Conservation (phyloP, 2,113 vertebrate species). For the Oryzias javanicus region DNA sequence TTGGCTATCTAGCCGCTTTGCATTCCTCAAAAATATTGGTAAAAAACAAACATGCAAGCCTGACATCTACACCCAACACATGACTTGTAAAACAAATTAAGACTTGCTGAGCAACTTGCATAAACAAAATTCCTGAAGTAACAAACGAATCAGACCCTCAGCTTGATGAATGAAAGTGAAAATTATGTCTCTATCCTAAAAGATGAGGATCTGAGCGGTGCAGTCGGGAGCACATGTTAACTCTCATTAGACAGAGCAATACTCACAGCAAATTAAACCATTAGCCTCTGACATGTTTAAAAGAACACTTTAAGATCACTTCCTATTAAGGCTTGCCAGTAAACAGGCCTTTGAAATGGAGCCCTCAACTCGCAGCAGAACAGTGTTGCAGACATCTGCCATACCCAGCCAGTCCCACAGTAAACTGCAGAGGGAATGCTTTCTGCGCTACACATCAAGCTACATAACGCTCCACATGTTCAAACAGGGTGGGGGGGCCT, state of each 20-base stretch:
- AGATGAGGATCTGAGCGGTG: constrained; percentile 48
- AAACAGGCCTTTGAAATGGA: constrained; percentile 76
- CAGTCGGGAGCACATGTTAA: constrained; percentile 51
- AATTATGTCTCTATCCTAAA: constrained; percentile 42
- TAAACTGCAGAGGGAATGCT: constrained; percentile 61
- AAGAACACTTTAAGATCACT: constrained; percentile 76
- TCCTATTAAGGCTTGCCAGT: constrained; percentile 74
- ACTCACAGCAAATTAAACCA: constrained; percentile 76
- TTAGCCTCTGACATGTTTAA: constrained; percentile 73
- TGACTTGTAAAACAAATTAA: constrained; percentile 8
- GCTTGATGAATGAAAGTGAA: constrained; percentile 44
- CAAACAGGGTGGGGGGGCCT: constrained; percentile 20
- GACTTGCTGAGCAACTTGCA: constrained; percentile 8
- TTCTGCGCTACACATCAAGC: constrained; percentile 44
- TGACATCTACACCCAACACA: too few species aligned
- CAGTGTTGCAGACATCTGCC: constrained; percentile 76
- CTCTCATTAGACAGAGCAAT: constrained; percentile 75
- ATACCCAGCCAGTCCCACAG: constrained; percentile 64
- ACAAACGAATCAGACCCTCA: constrained; percentile 39
- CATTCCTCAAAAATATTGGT: too few species aligned
- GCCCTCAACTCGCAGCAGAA: constrained; percentile 63
- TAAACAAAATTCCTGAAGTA: constrained; percentile 23
- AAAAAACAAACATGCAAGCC: too few species aligned
- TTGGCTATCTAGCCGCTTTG: too few species aligned
- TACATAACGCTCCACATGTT: constrained; percentile 44